Evolutionary conservation across 2,113 vertebrate genomes (phyloP).

Genomic region (Xenopus laevis): DNA sequence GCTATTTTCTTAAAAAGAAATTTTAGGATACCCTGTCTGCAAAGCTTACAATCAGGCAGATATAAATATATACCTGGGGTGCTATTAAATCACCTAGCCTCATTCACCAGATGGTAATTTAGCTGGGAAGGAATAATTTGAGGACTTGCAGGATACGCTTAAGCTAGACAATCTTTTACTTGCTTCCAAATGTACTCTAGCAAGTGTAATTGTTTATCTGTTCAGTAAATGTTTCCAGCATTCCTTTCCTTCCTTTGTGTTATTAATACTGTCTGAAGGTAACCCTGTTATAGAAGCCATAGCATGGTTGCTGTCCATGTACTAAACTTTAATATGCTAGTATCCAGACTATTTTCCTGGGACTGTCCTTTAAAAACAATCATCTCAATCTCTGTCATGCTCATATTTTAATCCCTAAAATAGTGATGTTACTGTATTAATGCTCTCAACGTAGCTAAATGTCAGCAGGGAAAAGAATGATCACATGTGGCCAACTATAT

Average conservation of each 20-base stretch:
- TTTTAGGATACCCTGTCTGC: too few species aligned
- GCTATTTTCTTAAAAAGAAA: too few species aligned
- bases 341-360: not conserved
- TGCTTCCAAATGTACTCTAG: slow-evolving; percentile 14
- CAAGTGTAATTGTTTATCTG: slow-evolving; percentile 7
- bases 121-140: not conserved
- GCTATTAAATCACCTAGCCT: not conserved
- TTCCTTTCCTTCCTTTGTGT: slow-evolving; percentile 18
- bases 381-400: not conserved
- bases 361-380: slow-evolving; percentile 10
- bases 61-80: too few species aligned
- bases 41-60: too few species aligned
- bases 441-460: too few species aligned
- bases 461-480: too few species aligned
- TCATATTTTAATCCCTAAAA: not conserved
- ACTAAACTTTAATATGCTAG: slow-evolving; percentile 1
- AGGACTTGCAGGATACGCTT: not conserved
- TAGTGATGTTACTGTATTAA: too few species aligned
- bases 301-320: slow-evolving; percentile 17
- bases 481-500: too few species aligned
- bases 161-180: not conserved
- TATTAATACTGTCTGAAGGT: slow-evolving; percentile 11
- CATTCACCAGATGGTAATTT: not conserved
- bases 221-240: slow-evolving; percentile 27
- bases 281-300: not conserved